These are phyloP conservation scores for Ips typographus DNA, from an alignment of 1,140 invertebrate genomes.

Conservation along the genomic window DNA sequence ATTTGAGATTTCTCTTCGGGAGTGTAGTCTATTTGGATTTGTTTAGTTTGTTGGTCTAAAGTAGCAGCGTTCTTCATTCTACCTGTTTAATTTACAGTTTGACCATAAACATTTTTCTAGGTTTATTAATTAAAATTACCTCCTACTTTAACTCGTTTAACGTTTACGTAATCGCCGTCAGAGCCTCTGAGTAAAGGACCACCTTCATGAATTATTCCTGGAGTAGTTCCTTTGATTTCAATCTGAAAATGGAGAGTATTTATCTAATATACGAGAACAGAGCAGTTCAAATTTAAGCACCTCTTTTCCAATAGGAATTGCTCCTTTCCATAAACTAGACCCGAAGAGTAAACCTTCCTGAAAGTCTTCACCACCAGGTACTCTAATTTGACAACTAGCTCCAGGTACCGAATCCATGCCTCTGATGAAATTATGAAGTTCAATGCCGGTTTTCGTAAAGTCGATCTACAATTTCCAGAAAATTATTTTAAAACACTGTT, in stretches of 20 bases:
- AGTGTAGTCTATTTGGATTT: constrained; percentile 68
- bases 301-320: constrained; percentile 60
- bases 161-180: constrained; percentile 72
- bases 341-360: constrained; percentile 77
- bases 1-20: constrained; percentile 72
- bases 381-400: constrained; percentile 72
- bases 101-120: no score
- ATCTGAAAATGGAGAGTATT: constrained; percentile 47
- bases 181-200: constrained; percentile 79
- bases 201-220: constrained; percentile 72
- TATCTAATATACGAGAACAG: constrained; percentile 1
- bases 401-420: constrained; percentile 92
- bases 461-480: constrained; percentile 61
- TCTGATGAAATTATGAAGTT: constrained; percentile 91
- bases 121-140: constrained; percentile 24
- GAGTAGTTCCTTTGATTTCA: constrained; percentile 62
- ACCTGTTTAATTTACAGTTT: constrained; percentile 54
- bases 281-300: constrained; percentile 16
- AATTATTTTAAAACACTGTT: not conserved
- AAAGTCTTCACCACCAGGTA: constrained; percentile 55
- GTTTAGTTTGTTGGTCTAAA: constrained; percentile 68
- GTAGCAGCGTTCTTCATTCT: constrained; percentile 84
- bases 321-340: constrained; percentile 71
- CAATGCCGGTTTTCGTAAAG: constrained; percentile 65
- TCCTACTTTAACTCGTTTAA: constrained; percentile 46